Conservation (phyloP, 2,797 vertebrate species). For the Halcyon leucocephala region DNA sequence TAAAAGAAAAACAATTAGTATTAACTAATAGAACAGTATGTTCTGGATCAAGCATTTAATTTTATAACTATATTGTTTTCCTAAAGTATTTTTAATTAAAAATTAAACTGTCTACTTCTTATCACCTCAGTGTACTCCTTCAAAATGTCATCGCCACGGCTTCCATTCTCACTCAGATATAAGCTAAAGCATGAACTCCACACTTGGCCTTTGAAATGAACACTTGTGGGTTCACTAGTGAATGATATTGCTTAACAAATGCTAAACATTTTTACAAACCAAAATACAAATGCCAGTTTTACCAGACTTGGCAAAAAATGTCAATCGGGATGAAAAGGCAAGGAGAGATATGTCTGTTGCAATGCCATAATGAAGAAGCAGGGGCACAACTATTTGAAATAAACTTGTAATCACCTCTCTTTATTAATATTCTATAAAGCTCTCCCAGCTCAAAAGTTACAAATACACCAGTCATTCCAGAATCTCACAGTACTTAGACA, state of each 20-base stretch:
- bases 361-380: neutral
- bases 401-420: neutral
- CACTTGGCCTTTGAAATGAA: neutral
- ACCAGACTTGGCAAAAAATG: neutral
- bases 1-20: constrained; percentile 65
- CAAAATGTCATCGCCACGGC: neutral
- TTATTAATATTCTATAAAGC: neutral
- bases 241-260: neutral
- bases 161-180: neutral
- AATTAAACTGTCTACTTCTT: neutral
- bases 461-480: neutral
- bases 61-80: neutral
- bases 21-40: neutral
- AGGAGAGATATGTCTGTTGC: neutral
- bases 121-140: neutral
- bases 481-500: neutral
- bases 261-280: neutral
- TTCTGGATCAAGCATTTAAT: neutral
- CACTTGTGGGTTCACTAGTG: neutral
- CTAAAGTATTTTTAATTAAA: too few species aligned
- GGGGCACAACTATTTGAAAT: neutral
- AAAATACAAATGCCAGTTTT: neutral
- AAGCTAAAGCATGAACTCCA: neutral
- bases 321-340: neutral
- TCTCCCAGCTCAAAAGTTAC: neutral